These are phyloP conservation scores for Pandemis heparana DNA, from an alignment of 2,888 invertebrate species.

Conservation along the genomic window DNA sequence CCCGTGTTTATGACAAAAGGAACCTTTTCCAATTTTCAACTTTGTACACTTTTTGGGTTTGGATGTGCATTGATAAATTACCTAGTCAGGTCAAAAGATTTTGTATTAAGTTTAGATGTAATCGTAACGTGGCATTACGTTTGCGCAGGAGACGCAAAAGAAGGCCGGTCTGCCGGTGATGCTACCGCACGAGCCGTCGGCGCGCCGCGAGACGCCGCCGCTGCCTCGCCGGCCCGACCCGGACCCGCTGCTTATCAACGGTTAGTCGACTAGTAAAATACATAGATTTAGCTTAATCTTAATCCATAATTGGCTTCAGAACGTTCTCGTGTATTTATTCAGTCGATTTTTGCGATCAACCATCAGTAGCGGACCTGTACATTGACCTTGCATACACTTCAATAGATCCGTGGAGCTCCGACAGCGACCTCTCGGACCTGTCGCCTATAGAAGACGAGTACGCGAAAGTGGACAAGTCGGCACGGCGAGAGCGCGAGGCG, in stretches of 20 bases:
- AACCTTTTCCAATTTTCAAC: too few relatives aligned
- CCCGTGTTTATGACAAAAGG: too few relatives aligned
- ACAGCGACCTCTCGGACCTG: slow-evolving; percentile 94
- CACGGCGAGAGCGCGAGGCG: slow-evolving; percentile 50
- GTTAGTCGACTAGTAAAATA: slow-evolving; percentile 51
- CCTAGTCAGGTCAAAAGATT: too few relatives aligned
- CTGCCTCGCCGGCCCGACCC: slow-evolving; percentile 90
- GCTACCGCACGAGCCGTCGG: slow-evolving; percentile 92
- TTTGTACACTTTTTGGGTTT: too few relatives aligned
- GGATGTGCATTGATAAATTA: too few relatives aligned
- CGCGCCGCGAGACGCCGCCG: slow-evolving; percentile 91
- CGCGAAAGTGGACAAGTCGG: slow-evolving; percentile 78
- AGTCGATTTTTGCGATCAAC: not conserved
- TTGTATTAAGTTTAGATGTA: too few relatives aligned
- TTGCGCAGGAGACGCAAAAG: slow-evolving; percentile 91
- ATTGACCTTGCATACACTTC: not conserved
- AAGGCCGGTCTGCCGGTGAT: slow-evolving; percentile 94
- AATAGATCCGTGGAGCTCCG: slow-evolving; percentile 91
- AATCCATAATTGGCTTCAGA: too few relatives aligned
- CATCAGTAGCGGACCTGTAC: not conserved
- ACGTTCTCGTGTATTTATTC: too few relatives aligned
- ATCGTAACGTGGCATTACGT: too few relatives aligned
- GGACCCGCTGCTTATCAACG: slow-evolving; percentile 88
- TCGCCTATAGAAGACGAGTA: slow-evolving; percentile 91
- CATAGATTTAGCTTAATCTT: too few relatives aligned